These are phyloP conservation scores for Drosophila lacteicornis DNA, from an alignment of 1,140 invertebrate genomes.

Conservation along the genomic window DNA sequence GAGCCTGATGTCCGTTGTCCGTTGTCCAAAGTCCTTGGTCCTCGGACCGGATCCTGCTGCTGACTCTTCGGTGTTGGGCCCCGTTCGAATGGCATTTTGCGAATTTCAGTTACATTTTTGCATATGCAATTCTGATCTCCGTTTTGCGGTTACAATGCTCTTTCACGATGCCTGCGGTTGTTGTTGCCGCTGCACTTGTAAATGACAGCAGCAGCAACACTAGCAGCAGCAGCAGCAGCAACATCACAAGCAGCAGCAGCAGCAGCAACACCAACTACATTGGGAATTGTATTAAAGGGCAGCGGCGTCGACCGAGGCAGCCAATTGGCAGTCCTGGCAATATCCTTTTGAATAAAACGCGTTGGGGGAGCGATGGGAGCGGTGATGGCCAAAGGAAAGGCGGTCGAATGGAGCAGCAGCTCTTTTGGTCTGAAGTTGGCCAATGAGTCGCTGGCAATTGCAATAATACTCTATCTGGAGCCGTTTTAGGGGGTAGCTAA, in stretches of 20 bases:
- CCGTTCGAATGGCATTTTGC: conserved; percentile 53
- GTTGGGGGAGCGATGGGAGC: not conserved
- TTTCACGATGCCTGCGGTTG: conserved; percentile 58
- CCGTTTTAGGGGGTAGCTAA: not conserved
- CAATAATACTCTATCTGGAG: conserved; percentile 22
- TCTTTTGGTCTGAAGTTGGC: conserved; percentile 36
- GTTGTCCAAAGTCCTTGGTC: not conserved
- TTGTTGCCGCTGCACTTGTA: conserved; percentile 62
- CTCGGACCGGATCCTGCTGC: conserved; percentile 12
- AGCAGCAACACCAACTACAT: conserved; percentile 24
- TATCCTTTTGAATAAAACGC: conserved; percentile 72
- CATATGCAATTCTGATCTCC: conserved; percentile 76
- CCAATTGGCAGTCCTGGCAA: conserved; percentile 58
- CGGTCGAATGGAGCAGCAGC: conserved; percentile 2
- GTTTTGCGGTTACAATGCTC: conserved; percentile 70
- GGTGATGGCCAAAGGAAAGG: not conserved
- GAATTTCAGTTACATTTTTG: conserved; percentile 78
- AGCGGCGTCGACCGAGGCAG: conserved; percentile 36
- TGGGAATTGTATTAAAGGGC: conserved; percentile 33
- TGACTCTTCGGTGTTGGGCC: conserved; percentile 11
- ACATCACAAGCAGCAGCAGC: conserved; percentile 15
- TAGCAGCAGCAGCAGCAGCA: conserved; percentile 15
- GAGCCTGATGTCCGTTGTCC: conserved; percentile 2
- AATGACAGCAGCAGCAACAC: conserved; percentile 55
- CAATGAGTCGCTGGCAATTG: conserved; percentile 43